Conservation (phyloP, 2,797 vertebrate genomes). For the Malurus leucopterus region DNA sequence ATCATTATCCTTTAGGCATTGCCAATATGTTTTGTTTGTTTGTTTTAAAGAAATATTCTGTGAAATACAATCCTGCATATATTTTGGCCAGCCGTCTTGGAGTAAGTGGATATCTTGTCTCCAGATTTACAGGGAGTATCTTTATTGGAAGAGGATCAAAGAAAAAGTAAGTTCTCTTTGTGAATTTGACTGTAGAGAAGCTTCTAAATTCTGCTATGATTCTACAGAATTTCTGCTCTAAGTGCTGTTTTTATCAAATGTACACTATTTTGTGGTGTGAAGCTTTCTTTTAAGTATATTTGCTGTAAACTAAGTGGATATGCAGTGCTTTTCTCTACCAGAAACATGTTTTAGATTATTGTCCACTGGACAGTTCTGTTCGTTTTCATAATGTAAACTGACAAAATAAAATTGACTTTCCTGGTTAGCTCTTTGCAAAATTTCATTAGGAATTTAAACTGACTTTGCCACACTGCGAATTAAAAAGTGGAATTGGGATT, state of each 20-base stretch:
- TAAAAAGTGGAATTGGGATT: neutral
- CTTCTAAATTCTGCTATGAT: neutral
- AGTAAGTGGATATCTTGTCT: conserved; percentile 94
- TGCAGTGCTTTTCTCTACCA: neutral
- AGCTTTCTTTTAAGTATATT: neutral
- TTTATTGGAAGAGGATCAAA: conserved; percentile 96
- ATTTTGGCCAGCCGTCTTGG: conserved; percentile 92
- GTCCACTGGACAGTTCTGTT: neutral
- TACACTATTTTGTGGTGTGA: neutral
- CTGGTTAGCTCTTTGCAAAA: neutral
- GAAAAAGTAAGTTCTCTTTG: conserved; percentile 84
- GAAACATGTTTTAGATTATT: neutral
- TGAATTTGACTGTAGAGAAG: neutral
- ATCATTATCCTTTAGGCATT: neutral
- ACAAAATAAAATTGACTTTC: neutral
- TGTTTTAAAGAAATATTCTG: conserved; percentile 89
- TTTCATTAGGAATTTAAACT: neutral
- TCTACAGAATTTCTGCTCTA: neutral
- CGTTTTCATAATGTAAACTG: neutral
- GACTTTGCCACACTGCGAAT: neutral
- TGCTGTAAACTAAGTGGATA: neutral
- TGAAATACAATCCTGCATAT: conserved; percentile 95
- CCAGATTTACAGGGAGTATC: conserved; percentile 97
- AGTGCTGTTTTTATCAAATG: neutral
- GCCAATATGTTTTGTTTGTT: conserved; percentile 41